phyloP scores from a whole-genome alignment of 2,888 invertebrate species.

The Erebia palarica region DNA sequence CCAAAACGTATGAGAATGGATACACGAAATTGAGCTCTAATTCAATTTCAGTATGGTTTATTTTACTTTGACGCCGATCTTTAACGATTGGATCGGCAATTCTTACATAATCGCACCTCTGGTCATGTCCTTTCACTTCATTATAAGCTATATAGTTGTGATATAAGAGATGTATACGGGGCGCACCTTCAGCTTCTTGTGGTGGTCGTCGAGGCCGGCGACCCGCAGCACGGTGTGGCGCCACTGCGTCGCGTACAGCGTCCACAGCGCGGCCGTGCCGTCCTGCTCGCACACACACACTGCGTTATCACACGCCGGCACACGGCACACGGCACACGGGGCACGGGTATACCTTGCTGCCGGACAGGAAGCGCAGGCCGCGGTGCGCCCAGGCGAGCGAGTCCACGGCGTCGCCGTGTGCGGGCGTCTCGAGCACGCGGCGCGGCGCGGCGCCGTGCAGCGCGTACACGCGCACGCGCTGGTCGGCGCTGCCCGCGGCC shows the following conservation, averaged over 20 bases:
- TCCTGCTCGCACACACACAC: conserved; percentile 81
- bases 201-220: conserved; percentile 43
- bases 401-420: conserved; percentile 96
- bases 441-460: conserved; percentile 90
- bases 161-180: no score
- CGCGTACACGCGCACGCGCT: conserved; percentile 95
- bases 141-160: no score
- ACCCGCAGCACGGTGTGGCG: conserved; percentile 86
- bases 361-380: conserved; percentile 94
- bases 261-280: conserved; percentile 97
- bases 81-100: no score
- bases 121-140: no score
- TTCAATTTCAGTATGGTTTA: no score
- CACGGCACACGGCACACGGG: no score
- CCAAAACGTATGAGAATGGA: no score
- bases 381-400: conserved; percentile 97
- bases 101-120: no score
- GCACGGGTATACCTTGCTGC: conserved; percentile 83
- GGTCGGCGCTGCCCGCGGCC: conserved; percentile 97
- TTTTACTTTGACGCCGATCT: no score
- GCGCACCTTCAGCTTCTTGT: conserved; percentile 59
- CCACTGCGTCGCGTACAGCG: conserved; percentile 95
- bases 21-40: no score
- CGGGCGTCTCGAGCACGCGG: conserved; percentile 87
- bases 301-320: no score